Conservation (phyloP, 2,888 invertebrate species). For the Leistus spinibarbis region DNA sequence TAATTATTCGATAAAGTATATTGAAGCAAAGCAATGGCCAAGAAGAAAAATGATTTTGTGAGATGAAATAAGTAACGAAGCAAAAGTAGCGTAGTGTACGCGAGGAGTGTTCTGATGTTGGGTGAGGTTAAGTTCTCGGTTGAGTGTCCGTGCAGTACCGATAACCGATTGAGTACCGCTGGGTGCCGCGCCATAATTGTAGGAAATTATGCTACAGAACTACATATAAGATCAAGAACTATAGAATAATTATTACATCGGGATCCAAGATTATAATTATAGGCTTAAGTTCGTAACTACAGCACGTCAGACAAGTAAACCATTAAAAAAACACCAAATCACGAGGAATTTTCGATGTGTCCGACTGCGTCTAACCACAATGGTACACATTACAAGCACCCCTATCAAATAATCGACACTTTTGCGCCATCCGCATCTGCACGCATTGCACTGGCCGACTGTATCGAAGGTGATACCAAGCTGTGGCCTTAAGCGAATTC, state of each 20-base stretch:
- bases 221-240: conserved; percentile 53
- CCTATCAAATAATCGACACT: conserved; percentile 27
- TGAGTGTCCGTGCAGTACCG: neutral
- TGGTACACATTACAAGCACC: conserved; percentile 47
- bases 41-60: too few species aligned
- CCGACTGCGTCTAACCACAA: conserved; percentile 47
- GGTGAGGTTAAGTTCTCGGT: neutral
- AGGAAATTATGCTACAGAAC: conserved; percentile 54
- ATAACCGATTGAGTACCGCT: conserved; percentile 48
- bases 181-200: conserved; percentile 52
- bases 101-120: too few species aligned
- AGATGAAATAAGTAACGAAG: too few species aligned
- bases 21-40: too few species aligned
- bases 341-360: conserved; percentile 43
- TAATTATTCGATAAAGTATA: too few species aligned
- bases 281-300: conserved; percentile 52
- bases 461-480: conserved; percentile 52
- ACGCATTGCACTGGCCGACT: conserved; percentile 41
- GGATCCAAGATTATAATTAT: conserved; percentile 56
- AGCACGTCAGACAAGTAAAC: conserved; percentile 50
- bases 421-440: neutral
- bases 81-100: too few species aligned
- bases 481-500: conserved; percentile 54
- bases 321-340: conserved; percentile 44
- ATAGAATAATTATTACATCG: conserved; percentile 56